phyloP scores from a whole-genome alignment of 2,888 invertebrate genomes.

The Dasysyrphus albostriatus region DNA sequence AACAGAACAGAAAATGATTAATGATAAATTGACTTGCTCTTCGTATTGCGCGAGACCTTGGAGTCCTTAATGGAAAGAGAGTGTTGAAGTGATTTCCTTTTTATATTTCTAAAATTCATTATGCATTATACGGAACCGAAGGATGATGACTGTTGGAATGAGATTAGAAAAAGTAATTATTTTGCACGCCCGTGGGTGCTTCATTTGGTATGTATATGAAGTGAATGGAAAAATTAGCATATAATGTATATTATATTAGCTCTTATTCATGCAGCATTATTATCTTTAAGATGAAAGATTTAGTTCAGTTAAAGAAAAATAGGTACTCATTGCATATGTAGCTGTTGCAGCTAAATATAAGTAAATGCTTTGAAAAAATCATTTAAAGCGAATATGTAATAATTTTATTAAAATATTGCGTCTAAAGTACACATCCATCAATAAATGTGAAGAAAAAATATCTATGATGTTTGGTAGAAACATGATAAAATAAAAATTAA shows the following conservation, averaged over 20 bases:
- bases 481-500: too few relatives aligned
- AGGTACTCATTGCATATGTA: too few relatives aligned
- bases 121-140: background rate
- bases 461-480: too few relatives aligned
- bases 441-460: too few relatives aligned
- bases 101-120: constrained; percentile 18
- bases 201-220: too few relatives aligned
- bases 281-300: background rate
- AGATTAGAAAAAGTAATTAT: constrained; percentile 24
- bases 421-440: too few relatives aligned
- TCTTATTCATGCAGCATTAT: background rate
- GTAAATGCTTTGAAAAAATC: too few relatives aligned
- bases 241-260: background rate
- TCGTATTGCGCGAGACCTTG: constrained; percentile 16
- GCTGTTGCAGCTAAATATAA: too few relatives aligned
- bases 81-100: constrained; percentile 13
- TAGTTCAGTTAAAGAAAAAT: background rate
- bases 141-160: constrained; percentile 14
- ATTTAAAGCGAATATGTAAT: too few relatives aligned
- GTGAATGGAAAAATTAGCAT: background rate
- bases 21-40: constrained; percentile 26
- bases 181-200: background rate
- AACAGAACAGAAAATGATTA: constrained; percentile 20
- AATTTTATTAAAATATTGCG: too few relatives aligned
- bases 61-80: background rate